These are phyloP conservation scores for Xanthorhoe spadicearia DNA, from an alignment of 2,888 invertebrate species.

Conservation along the genomic window DNA sequence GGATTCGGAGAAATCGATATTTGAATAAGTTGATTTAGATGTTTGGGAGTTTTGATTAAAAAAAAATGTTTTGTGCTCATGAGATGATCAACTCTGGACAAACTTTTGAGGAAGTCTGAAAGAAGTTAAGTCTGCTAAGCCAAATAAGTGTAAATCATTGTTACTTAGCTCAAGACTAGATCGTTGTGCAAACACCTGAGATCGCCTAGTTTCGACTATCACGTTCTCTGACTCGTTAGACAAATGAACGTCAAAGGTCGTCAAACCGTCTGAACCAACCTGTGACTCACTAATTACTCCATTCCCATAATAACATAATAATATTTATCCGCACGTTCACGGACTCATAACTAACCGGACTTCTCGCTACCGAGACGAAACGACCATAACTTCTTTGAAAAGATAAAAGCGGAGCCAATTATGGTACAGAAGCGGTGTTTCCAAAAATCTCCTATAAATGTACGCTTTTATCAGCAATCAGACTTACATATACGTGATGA, in stretches of 20 bases:
- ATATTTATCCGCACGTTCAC: slow-evolving; percentile 52
- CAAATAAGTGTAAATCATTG: no score
- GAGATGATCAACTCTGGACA: no score
- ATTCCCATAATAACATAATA: slow-evolving; percentile 57
- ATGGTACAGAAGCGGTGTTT: slow-evolving; percentile 74
- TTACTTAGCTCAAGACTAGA: no score
- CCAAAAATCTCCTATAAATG: slow-evolving; percentile 74
- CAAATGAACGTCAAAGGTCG: slow-evolving; percentile 19
- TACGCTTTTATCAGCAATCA: slow-evolving; percentile 73
- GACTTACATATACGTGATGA: slow-evolving; percentile 73
- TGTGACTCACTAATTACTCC: slow-evolving; percentile 53
- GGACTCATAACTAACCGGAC: slow-evolving; percentile 66
- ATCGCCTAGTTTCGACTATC: no score
- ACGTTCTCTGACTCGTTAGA: not conserved
- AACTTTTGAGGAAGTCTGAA: no score
- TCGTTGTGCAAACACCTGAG: no score
- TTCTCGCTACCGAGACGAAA: slow-evolving; percentile 68
- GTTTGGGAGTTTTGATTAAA: slow-evolving; percentile 10
- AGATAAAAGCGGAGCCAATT: slow-evolving; percentile 79
- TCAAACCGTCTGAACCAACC: slow-evolving; percentile 36
- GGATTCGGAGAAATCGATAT: slow-evolving; percentile 44
- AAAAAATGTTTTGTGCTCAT: not conserved
- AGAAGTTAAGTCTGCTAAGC: no score
- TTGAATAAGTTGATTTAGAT: slow-evolving; percentile 31
- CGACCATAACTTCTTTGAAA: slow-evolving; percentile 78